phyloP scores from a whole-genome alignment of 2,113 vertebrate species.

The Hoplias malabaricus region DNA sequence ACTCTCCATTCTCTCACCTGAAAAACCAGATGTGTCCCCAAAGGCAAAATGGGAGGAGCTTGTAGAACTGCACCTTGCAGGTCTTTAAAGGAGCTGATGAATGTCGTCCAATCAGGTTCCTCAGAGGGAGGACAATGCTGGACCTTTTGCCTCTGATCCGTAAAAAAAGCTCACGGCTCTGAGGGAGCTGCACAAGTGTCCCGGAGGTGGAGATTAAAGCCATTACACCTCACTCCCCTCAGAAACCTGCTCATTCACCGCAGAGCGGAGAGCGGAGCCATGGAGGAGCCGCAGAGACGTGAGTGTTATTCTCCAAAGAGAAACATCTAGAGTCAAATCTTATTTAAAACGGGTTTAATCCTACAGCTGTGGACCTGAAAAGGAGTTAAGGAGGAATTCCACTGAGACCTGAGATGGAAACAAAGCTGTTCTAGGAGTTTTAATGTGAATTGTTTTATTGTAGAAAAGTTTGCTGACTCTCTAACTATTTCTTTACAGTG shows the following conservation, averaged over 20 bases:
- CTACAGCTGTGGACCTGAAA: too few species aligned
- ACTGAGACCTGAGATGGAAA: too few species aligned
- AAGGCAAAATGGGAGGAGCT: not conserved
- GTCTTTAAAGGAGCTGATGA: not conserved
- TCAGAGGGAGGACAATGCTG: not conserved
- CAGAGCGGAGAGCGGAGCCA: not conserved
- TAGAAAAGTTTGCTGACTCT: not conserved
- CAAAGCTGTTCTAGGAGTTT: too few species aligned
- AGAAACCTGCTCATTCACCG: not conserved
- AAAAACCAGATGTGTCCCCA: not conserved
- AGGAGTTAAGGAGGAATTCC: too few species aligned
- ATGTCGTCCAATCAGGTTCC: conserved; percentile 4
- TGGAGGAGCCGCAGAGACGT: conserved; percentile 32
- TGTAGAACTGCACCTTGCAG: not conserved
- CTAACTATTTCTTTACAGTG: not conserved
- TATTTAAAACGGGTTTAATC: too few species aligned
- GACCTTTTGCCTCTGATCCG: not conserved
- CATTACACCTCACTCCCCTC: not conserved
- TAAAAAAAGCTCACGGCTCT: not conserved
- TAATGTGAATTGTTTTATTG: too few species aligned
- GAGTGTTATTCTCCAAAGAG: not conserved
- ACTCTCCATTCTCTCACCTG: not conserved
- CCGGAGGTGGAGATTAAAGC: not conserved
- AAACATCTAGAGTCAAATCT: not conserved
- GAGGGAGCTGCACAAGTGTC: not conserved